Percentiles rank a stretch among this genome's conserved stretches.
Conservation (phyloP, 2,113 vertebrate genomes). For the Orthochromis indermauri region DNA sequence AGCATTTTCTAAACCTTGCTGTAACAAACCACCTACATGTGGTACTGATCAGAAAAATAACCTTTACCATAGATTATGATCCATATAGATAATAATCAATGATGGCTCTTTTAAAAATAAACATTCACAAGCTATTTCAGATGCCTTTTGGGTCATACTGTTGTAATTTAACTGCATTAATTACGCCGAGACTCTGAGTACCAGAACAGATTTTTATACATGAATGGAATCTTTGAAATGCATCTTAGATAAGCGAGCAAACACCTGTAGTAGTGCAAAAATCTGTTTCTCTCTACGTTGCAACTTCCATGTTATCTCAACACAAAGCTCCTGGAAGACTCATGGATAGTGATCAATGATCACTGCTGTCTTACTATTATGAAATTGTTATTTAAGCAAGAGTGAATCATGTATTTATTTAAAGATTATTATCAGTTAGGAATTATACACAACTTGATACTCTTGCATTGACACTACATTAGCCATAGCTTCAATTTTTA, state of each 20-base stretch:
- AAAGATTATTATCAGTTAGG: neutral
- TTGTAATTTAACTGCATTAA: neutral
- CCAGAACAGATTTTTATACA: neutral
- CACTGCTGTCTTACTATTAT: neutral
- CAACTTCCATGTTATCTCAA: neutral
- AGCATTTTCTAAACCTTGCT: neutral
- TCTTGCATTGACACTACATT: neutral
- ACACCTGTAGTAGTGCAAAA: neutral
- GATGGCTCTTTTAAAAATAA: neutral
- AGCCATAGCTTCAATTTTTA: neutral
- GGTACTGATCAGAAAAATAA: neutral
- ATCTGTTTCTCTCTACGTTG: neutral
- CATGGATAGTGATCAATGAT: rapidly evolving
- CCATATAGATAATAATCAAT: neutral
- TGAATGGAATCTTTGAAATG: neutral
- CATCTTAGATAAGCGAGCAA: neutral
- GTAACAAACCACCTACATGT: neutral
- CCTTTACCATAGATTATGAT: neutral
- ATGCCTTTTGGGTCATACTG: neutral
- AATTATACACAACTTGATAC: neutral
- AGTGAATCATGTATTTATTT: neutral
- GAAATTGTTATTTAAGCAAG: neutral
- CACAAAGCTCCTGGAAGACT: neutral
- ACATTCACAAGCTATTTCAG: neutral
- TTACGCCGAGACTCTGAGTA: rapidly evolving